Evolutionary conservation across 2,113 vertebrate species (phyloP), one percentile per base, ranked within the genome.

Genomic region (Anolis carolinensis): DNA sequence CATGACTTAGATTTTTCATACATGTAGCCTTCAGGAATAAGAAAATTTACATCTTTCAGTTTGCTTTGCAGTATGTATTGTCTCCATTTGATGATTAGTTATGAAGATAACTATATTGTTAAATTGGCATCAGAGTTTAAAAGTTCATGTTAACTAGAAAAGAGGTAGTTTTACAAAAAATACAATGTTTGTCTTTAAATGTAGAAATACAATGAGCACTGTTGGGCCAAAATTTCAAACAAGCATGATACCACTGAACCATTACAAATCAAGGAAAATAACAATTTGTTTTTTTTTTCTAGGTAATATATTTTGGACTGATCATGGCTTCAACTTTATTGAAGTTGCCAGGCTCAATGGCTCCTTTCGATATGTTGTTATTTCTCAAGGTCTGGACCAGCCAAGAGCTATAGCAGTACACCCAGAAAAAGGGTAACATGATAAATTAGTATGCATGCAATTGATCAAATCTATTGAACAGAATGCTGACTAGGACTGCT

Each of bases 281-380:
- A 59, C 59, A 27, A 87, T 0, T 88, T 2, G 92, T 94, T 67
- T 21, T 84, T 50, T n/a, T 36, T 23, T 92, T 63, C 70, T 87
- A 99, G 99, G 97, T 88, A 99, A 99, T 95, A 97, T 99, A 81
- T 99, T 99, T 85, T 99, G 99, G 99, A 98, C 98, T 10, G 98
- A 99, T 92, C 98, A 99, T 52, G 98, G 99, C 79, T 99, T 99
- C 91, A 99, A 98, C 95, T 96, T 99, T 85, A 98, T 99, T 83
- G 99, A 99, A 95, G 98, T 99, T 87, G 97, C 98, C 76, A 97
- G 98, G 91, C 97, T 99, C 86, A 98, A 97, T 88, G 99, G 99
- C 65, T 97, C 97, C 2, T 99, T 97, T 93, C 98, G 99, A 81
- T 99, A 97, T 5, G 98, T 99, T 81, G 95, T 99, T 82, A 98